Evolutionary conservation across 2,113 vertebrate genomes (phyloP), one percentile per base, ranked within the genome.

Genomic region (Tragelaphus scriptus): DNA sequence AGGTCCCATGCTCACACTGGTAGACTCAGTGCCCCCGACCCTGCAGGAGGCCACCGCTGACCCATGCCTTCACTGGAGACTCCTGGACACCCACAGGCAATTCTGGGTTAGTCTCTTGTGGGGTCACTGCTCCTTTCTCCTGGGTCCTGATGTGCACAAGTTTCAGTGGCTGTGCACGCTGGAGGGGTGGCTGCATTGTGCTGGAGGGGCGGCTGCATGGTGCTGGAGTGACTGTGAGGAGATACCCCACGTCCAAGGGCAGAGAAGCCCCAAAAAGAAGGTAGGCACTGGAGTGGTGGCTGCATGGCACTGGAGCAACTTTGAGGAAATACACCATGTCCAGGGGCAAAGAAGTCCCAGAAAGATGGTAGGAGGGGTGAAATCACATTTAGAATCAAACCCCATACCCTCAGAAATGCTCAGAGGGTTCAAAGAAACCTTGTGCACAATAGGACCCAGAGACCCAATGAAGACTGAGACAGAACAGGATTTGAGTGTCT

Each of bases 131-230:
- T 68, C 65, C 65, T 68, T 68, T 68, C 65, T 68, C 8, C 65
- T n/a, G 32, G 16, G 32, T 68, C 65, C 65, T n/a, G 16, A 8
- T 68, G 65, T 68, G 32, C 16, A 10, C 32, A n/a, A 68, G 16
- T n/a, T n/a, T 68, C 32, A 19, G 63, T 68, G 63, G 63, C 63
- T 65, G 61, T 6, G 0, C 1, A 3, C 1, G 14, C 61, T 63
- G 30, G 28, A 63, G 61, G 0, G 0, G 61, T 63, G 28, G 61
- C 30, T 65, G 61, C 30, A 0, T 32, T 15, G 30, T 8, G 61
- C 30, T 63, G 3, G 15, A 32, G 59, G 23, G 10, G 25, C 0
- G 7, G 63, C 63, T 65, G 28, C 59, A 61, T 30, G 59, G 59
- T 2, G 13, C 59, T 63, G 28, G 13, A 30, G 28, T n/a, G 63